Evolutionary conservation across 2,113 vertebrate species (phyloP).

Genomic region (Corythornis madagascariensis): DNA sequence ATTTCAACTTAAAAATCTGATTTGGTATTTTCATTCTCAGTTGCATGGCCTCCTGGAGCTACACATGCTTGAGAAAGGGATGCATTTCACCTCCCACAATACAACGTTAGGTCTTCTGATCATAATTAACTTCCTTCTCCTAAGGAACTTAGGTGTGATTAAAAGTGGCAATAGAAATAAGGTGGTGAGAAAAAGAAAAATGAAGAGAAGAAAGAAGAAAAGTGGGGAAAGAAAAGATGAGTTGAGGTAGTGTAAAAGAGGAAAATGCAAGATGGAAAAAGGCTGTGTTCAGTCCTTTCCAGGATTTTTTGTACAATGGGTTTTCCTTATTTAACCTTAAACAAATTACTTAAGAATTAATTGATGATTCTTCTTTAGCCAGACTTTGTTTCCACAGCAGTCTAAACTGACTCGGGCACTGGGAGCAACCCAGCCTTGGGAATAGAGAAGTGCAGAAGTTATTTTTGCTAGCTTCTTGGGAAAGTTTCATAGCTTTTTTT

Average conservation of each 20-base stretch:
- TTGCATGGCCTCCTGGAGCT: not conserved
- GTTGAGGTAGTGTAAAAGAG: not conserved
- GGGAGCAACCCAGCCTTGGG: not conserved
- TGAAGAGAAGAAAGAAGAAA: not conserved
- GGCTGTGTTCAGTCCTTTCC: not conserved
- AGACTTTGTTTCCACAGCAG: not conserved
- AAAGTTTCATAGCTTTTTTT: not conserved
- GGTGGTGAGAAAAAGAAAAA: not conserved
- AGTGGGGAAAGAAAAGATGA: not conserved
- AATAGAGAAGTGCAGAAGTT: not conserved
- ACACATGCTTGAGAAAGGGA: not conserved
- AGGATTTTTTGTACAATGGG: not conserved
- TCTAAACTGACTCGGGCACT: not conserved
- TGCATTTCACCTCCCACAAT: not conserved
- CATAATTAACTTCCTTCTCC: not conserved
- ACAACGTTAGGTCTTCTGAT: not conserved
- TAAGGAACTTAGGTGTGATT: not conserved
- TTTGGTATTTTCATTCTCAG: not conserved
- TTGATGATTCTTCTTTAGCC: not conserved
- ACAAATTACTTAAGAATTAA: not conserved
- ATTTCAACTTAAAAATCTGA: not conserved
- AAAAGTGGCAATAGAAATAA: not conserved
- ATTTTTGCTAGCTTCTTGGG: not conserved
- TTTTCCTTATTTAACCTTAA: not conserved
- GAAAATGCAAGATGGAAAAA: not conserved